Evolutionary conservation across 2,888 invertebrate species (phyloP).

Genomic region (Chrysomela aeneicollis): DNA sequence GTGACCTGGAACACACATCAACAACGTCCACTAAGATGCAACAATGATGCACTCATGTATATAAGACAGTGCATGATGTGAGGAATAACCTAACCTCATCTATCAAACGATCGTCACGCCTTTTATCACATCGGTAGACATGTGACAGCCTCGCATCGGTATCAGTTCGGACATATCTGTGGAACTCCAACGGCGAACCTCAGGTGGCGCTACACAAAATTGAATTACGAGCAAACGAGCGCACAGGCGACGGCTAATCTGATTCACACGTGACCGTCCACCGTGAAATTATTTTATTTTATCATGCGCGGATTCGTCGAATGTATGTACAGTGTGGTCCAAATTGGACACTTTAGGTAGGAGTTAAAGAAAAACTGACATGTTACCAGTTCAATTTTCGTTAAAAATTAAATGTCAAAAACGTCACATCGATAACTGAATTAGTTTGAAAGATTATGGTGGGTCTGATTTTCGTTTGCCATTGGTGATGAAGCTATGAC

Average conservation of each 20-base stretch:
- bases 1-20: too few relatives aligned
- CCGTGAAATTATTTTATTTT: not conserved
- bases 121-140: constrained; percentile 35
- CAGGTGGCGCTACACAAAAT: constrained; percentile 41
- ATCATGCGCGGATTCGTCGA: not conserved
- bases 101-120: not conserved
- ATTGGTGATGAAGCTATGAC: too few relatives aligned
- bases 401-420: too few relatives aligned
- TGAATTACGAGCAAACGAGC: constrained; percentile 36
- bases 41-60: too few relatives aligned
- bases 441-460: too few relatives aligned
- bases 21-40: too few relatives aligned
- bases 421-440: too few relatives aligned
- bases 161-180: constrained; percentile 38
- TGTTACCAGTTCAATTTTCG: too few relatives aligned
- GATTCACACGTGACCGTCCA: constrained; percentile 40
- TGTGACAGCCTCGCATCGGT: constrained; percentile 34
- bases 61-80: not conserved
- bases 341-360: too few relatives aligned
- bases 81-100: not conserved
- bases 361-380: too few relatives aligned
- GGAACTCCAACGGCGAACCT: constrained; percentile 38
- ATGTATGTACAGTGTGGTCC: too few relatives aligned
- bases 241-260: constrained; percentile 37
- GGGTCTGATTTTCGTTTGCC: too few relatives aligned